Base-by-base conservation (phyloP, 2,888 invertebrate species). In the Lissonota sp. region DNA sequence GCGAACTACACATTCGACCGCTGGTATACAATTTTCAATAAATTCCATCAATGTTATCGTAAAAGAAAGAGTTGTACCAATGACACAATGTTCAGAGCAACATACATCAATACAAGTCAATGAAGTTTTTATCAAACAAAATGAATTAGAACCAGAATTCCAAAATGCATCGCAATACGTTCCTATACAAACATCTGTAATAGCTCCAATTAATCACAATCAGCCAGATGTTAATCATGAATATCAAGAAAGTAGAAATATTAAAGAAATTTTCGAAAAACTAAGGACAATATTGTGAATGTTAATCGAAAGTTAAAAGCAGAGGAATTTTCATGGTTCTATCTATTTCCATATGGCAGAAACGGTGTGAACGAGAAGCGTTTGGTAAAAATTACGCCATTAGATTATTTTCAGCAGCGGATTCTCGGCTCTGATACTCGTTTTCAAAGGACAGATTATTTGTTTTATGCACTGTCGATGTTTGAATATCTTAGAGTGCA, bases 391-490 rank as follows among this genome's bases (percentile, higher is more conserved):
- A 84, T 83, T 46, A 82, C 84, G 12, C 93, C 51, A 91, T 62
- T 85, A 6, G 86, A 87, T 46, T 87, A 86, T 63, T 86, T 37
- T 78, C 86, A 86, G 64, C 64, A 37, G 4, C 58, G 86, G 74
- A 83, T 88, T 44, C 16, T 86, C 64, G 84, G 87, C 16, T 57
- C 10, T 26, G 85, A 86, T 53, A 75, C 70, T 46, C 14, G 85
- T 51, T 87, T 85, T 80, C 84, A 85, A 60, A 44, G 82, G 2
- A 83, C 79, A 49, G 83, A 84, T 55, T 85, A 90, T 74, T 83
- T 90, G n/a, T 91, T 90, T 86, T 90, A 83, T 85, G 88, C 88
- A 10, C 42, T 90, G 12, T 90, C 88, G 0, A 60, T 86, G 40
- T 72, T 81, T 53, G 85, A 86, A 77, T 58, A 58, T 37, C 39